A percentile compares a stretch with the other conserved stretches of the same genome.
Conservation (phyloP, 1,140 invertebrate genomes). For the Cyclargus thomasi region DNA sequence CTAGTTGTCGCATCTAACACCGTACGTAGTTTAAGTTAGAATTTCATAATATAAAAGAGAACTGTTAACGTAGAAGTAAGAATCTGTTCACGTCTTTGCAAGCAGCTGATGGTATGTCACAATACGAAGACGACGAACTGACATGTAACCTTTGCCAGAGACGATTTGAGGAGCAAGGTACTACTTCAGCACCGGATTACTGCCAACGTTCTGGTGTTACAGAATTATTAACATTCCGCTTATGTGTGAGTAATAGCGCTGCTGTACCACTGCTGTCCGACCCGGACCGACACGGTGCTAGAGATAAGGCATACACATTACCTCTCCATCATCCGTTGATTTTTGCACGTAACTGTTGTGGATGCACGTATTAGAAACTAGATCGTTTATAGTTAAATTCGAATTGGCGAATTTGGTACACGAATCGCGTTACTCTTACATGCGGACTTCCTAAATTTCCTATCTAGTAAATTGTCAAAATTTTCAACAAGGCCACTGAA, state of each 20-base stretch:
- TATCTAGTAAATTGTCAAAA: slow-evolving; percentile 43
- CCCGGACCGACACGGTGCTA: slow-evolving; percentile 22
- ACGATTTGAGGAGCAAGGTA: slow-evolving; percentile 85
- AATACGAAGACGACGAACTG: slow-evolving; percentile 81
- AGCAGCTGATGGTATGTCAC: slow-evolving; percentile 79
- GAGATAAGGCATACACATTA: slow-evolving; percentile 32
- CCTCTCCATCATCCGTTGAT: slow-evolving; percentile 41
- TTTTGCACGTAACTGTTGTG: slow-evolving; percentile 52
- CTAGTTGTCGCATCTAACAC: neutral
- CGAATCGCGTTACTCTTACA: slow-evolving; percentile 72
- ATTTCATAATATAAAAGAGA: slow-evolving; percentile 9
- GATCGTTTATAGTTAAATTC: slow-evolving; percentile 33
- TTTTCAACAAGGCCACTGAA: slow-evolving; percentile 72
- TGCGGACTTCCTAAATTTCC: slow-evolving; percentile 51
- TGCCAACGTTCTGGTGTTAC: slow-evolving; percentile 53
- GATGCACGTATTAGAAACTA: slow-evolving; percentile 54
- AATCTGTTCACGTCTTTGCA: slow-evolving; percentile 76
- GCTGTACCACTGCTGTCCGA: slow-evolving; percentile 47
- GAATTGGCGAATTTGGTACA: slow-evolving; percentile 34
- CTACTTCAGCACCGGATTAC: slow-evolving; percentile 57
- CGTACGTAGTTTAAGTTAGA: slow-evolving; percentile 10
- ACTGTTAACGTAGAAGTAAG: slow-evolving; percentile 57
- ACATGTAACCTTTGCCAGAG: slow-evolving; percentile 82
- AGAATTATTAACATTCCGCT: slow-evolving; percentile 56
- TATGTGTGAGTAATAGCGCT: slow-evolving; percentile 74